phyloP scores from a whole-genome alignment of 2,113 vertebrate species.

The Emydocephalus ijimae region DNA sequence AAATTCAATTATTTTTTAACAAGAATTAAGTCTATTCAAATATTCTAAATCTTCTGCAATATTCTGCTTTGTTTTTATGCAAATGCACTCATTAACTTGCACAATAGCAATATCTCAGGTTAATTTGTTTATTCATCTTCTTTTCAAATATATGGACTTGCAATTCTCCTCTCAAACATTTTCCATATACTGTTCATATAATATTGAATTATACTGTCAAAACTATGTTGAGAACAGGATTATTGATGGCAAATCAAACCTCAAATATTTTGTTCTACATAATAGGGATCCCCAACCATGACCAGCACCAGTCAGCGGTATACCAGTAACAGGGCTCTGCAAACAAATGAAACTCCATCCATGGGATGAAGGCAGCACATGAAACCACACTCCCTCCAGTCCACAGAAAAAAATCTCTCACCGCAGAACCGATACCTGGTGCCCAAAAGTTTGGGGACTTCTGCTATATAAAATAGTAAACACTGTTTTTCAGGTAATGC shows the following conservation, averaged over 20 bases:
- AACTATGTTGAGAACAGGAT: not conserved
- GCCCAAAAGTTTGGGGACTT: too few species aligned
- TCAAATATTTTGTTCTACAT: not conserved
- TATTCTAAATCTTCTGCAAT: not conserved
- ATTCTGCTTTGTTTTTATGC: not conserved
- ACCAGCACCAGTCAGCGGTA: too few species aligned
- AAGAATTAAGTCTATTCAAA: not conserved
- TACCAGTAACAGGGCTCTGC: too few species aligned
- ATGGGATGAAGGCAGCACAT: too few species aligned
- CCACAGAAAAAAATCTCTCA: too few species aligned
- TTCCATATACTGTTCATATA: not conserved
- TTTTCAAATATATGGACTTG: not conserved
- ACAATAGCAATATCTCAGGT: not conserved
- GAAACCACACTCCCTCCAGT: too few species aligned
- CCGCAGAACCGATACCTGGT: too few species aligned
- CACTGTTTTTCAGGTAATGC: not conserved
- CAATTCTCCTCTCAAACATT: not conserved
- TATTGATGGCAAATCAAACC: not conserved
- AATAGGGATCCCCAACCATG: too few species aligned
- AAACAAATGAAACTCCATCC: too few species aligned
- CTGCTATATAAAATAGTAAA: not conserved
- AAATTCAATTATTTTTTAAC: not conserved
- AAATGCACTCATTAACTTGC: not conserved
- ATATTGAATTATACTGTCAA: not conserved
- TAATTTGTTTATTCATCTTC: not conserved